Percentiles rank a stretch among this genome's conserved stretches.
Evolutionary conservation across 2,113 vertebrate species (phyloP).

Genomic region (Oostethus manadensis): DNA sequence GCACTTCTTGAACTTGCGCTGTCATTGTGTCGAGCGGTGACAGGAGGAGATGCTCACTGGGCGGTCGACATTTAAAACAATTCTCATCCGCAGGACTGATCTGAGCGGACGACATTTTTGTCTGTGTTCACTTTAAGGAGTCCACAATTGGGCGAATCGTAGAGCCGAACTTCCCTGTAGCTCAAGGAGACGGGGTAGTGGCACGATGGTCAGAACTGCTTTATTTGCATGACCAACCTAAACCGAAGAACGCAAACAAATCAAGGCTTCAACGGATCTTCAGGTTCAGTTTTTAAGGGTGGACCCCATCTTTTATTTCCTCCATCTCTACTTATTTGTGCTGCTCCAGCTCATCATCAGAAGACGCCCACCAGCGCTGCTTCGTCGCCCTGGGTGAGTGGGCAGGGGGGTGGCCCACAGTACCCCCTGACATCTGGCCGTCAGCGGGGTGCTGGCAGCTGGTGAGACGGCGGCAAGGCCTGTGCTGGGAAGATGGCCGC

Average conservation of each 20-base stretch:
- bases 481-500: conserved; percentile 78
- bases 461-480: conserved; percentile 54
- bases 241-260: conserved; percentile 26
- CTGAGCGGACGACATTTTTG: conserved; percentile 19
- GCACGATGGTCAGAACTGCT: conserved; percentile 15
- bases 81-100: conserved; percentile 12
- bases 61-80: background rate
- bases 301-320: conserved; percentile 17
- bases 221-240: conserved; percentile 32
- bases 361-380: conserved; percentile 35
- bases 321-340: conserved; percentile 9
- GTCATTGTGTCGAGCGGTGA: conserved; percentile 29
- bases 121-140: background rate
- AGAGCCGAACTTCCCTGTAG: conserved; percentile 41
- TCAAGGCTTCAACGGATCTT: conserved; percentile 26
- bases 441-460: conserved; percentile 48
- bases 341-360: conserved; percentile 16
- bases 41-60: background rate
- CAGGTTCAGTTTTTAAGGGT: conserved; percentile 17
- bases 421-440: conserved; percentile 67
- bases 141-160: conserved; percentile 6
- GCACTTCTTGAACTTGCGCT: conserved; percentile 25
- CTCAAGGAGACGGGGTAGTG: background rate
- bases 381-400: conserved; percentile 62
- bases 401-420: conserved; percentile 64